Percentiles rank a stretch among this genome's conserved stretches.
Evolutionary conservation across 2,888 invertebrate species (phyloP).

Genomic region (Nomada hirtipes): DNA sequence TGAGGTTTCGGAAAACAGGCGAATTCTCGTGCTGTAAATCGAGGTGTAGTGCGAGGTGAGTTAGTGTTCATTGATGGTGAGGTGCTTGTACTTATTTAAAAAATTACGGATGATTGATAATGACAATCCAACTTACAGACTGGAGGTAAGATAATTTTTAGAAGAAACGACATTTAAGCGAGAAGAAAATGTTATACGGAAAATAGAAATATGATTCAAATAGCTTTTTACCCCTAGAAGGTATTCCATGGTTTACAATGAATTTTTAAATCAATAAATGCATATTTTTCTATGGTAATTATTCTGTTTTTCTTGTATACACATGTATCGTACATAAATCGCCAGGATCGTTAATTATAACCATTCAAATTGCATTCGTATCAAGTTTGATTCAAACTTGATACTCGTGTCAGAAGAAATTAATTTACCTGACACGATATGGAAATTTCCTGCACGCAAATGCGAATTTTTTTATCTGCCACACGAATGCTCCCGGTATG

Average conservation of each 20-base stretch:
- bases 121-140: no score
- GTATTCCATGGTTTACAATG: no score
- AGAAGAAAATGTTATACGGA: no score
- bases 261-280: no score
- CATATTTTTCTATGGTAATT: background rate
- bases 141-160: no score
- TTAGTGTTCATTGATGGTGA: background rate
- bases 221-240: no score
- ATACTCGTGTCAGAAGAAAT: background rate
- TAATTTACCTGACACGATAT: background rate
- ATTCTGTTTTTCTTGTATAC: background rate
- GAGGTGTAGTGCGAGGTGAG: background rate
- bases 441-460: conserved; percentile 1
- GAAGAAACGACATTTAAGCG: no score
- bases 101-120: no score
- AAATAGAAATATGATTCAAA: no score
- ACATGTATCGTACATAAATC: background rate
- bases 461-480: background rate
- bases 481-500: background rate
- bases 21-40: background rate
- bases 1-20: background rate
- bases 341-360: background rate
- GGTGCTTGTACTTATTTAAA: background rate
- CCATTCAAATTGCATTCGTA: background rate
- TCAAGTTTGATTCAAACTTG: background rate